Conservation (phyloP, 2,113 vertebrate genomes). For the Oenanthe melanoleuca region DNA sequence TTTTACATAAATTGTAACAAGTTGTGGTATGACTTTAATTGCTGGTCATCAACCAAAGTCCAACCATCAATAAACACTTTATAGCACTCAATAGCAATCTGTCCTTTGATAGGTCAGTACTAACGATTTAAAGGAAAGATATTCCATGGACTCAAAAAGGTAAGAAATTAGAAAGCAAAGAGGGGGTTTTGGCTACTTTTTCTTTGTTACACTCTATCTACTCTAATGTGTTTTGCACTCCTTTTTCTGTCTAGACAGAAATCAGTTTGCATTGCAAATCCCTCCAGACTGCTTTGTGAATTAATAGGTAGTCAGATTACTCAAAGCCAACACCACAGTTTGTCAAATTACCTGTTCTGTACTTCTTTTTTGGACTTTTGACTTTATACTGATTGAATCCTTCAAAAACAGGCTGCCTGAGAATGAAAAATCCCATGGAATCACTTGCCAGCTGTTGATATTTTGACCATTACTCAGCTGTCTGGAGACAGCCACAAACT, state of each 20-base stretch:
- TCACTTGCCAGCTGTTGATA: slow-evolving; percentile 73
- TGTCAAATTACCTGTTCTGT: slow-evolving; percentile 73
- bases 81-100: not conserved
- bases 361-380: slow-evolving; percentile 65
- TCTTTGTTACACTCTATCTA: slow-evolving; percentile 27
- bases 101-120: not conserved
- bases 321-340: slow-evolving; percentile 71
- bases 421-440: slow-evolving; percentile 38
- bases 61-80: not conserved
- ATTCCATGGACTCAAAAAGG: slow-evolving; percentile 20
- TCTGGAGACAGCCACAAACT: slow-evolving; percentile 75
- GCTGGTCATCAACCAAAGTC: not conserved
- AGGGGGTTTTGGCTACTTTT: slow-evolving; percentile 35
- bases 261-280: slow-evolving; percentile 72
- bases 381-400: slow-evolving; percentile 65
- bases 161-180: slow-evolving; percentile 33
- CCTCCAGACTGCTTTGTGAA: slow-evolving; percentile 75
- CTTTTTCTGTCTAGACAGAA: slow-evolving; percentile 81
- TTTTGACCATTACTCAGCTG: slow-evolving; percentile 77
- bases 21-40: not conserved
- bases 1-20: not conserved
- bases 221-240: slow-evolving; percentile 77
- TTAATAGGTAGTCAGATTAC: slow-evolving; percentile 73
- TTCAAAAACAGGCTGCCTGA: slow-evolving; percentile 61
- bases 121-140: slow-evolving; percentile 19